Conservation (phyloP, 2,113 vertebrate species). For the Protobothrops mucrosquamatus region DNA sequence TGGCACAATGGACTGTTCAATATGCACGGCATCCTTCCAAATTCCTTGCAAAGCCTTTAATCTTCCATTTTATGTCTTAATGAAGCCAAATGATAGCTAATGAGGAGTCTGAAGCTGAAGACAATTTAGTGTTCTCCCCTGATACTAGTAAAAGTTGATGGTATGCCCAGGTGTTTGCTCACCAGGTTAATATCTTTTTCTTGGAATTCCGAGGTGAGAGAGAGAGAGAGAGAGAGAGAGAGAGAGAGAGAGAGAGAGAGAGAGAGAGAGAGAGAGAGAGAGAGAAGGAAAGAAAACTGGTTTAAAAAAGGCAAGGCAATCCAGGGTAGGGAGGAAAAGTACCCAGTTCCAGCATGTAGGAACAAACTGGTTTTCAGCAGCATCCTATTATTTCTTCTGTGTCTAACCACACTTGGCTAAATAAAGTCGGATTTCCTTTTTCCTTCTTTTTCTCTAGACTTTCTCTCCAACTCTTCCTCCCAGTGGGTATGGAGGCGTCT, state of each 20-base stretch:
- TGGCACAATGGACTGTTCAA: neutral
- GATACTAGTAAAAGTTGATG: neutral
- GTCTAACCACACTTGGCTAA: too few species aligned
- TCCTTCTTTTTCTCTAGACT: constrained; percentile 9
- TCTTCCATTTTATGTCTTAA: neutral
- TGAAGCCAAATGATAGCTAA: neutral
- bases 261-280: neutral
- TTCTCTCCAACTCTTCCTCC: constrained; percentile 43
- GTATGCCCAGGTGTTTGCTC: neutral
- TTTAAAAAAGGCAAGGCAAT: neutral
- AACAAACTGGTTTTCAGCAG: constrained; percentile 60
- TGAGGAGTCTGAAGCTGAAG: neutral
- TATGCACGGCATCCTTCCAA: neutral
- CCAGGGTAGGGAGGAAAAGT: neutral
- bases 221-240: neutral
- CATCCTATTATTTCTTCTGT: constrained; percentile 36
- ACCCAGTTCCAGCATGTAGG: accelerated
- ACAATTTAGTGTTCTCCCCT: neutral
- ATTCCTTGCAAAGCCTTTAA: neutral
- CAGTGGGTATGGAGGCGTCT: constrained; percentile 34
- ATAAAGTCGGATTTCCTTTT: too few species aligned
- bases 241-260: neutral
- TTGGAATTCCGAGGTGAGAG: neutral
- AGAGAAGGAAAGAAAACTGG: constrained; percentile 26
- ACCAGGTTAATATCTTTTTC: constrained; percentile 23